phyloP scores from a whole-genome alignment of 2,797 vertebrate species.

The Danio jaintianensis region DNA sequence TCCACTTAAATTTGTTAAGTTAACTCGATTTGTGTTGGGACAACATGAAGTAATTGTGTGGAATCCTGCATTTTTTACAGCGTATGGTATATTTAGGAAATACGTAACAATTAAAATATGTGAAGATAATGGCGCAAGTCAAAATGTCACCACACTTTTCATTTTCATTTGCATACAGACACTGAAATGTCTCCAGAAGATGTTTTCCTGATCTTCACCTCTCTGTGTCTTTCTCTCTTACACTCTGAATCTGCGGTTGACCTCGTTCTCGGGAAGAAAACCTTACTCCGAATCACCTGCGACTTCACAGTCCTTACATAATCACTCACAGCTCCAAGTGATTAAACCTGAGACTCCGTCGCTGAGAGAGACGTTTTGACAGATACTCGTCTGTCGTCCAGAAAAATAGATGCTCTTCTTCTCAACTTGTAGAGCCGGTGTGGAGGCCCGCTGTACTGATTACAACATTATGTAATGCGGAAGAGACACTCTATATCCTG shows the following conservation, averaged over 20 bases:
- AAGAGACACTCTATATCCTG: constrained; percentile 24
- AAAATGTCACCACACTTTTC: too few relatives aligned
- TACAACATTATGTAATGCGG: constrained; percentile 29
- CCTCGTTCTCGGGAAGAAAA: constrained; percentile 13
- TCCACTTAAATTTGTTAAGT: too few relatives aligned
- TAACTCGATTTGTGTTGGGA: too few relatives aligned
- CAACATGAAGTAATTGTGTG: too few relatives aligned
- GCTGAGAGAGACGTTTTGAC: constrained; percentile 45
- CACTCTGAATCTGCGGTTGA: constrained; percentile 1
- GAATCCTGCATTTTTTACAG: too few relatives aligned
- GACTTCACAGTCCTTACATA: constrained; percentile 28
- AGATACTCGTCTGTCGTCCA: constrained; percentile 39
- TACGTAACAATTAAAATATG: not conserved
- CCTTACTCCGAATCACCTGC: constrained; percentile 27
- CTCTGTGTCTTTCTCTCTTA: not conserved
- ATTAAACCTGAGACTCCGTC: constrained; percentile 39
- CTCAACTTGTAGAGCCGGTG: constrained; percentile 39
- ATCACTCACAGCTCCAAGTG: constrained; percentile 37
- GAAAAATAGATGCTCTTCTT: constrained; percentile 45
- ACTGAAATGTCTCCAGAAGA: not conserved
- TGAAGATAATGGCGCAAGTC: not conserved
- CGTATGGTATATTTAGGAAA: too few relatives aligned
- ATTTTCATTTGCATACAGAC: too few relatives aligned
- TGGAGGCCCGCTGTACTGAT: constrained; percentile 35
- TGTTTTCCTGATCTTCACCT: not conserved